These are phyloP conservation scores for Clusia tigrina DNA, from an alignment of 2,888 invertebrate genomes.

Conservation along the genomic window DNA sequence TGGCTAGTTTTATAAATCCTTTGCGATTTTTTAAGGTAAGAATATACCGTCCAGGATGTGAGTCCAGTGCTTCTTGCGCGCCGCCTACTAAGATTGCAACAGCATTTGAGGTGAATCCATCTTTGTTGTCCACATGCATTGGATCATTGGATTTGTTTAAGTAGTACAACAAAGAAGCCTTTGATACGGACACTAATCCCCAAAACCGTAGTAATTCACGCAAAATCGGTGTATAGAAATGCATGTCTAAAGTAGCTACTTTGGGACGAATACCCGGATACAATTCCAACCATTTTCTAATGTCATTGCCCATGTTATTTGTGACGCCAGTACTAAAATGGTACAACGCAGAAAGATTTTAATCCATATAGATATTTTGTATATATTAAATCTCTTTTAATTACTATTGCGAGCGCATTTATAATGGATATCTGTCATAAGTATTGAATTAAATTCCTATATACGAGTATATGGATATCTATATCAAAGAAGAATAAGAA, in stretches of 20 bases:
- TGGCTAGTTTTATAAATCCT: slow-evolving; percentile 79
- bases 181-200: slow-evolving; percentile 68
- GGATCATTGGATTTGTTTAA: slow-evolving; percentile 64
- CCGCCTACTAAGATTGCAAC: slow-evolving; percentile 86
- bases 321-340: slow-evolving; percentile 75
- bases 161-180: slow-evolving; percentile 47
- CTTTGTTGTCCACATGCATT: slow-evolving; percentile 50
- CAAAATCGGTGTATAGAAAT: slow-evolving; percentile 77
- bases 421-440: no score
- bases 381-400: no score
- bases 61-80: slow-evolving; percentile 85
- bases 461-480: no score
- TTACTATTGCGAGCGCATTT: no score
- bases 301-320: slow-evolving; percentile 79
- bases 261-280: slow-evolving; percentile 73
- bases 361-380: no score
- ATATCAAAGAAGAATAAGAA: no score
- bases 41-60: slow-evolving; percentile 78
- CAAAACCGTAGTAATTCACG: slow-evolving; percentile 71
- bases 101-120: slow-evolving; percentile 65
- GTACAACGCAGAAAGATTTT: no score
- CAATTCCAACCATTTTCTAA: slow-evolving; percentile 63
- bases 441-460: no score
- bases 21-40: slow-evolving; percentile 78
- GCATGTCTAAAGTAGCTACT: slow-evolving; percentile 75